Base-by-base conservation (phyloP, 2,797 vertebrate genomes). In the Basileuterus tristriatus region DNA sequence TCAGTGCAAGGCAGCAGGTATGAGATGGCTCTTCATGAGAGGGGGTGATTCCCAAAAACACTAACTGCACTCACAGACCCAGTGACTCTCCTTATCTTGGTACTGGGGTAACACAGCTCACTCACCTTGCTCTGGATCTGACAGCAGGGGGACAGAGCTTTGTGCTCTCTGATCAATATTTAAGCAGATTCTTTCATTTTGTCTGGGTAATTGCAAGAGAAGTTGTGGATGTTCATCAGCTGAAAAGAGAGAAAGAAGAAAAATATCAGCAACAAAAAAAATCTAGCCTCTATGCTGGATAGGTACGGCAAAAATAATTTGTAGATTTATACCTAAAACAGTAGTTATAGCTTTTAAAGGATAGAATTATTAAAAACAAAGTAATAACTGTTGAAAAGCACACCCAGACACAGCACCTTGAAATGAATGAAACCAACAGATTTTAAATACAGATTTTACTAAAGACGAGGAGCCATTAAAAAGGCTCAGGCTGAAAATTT, bases 71-170 rank as follows among this genome's bases (percentile, higher is more conserved):
- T 56, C 37, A 39, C 4, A 84, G 58, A 75, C 13, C 34, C 22
- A 50, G 52, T 7, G 55, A 43, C 29, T 52, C 36, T 64, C 59
- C 37, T 49, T 81, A 7, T 27, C 29, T 58, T 60, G 29, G 15
- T 12, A 6, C 8, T 19, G 23, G 26, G 16, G 6, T 55, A 53
- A 55, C 0, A 0, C 7, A 34, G 30, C 37, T 52, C 21, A 34
- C 96, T 96, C 81, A 99, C 99, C 99, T 98, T 98, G 98, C 69
- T 90, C 83, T 18, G 97, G 95, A 95, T 99, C 99, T 83, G 91
- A 98, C 52, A 99, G 96, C 89, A 99, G 96, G 59, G 93, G 98
- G 49, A 98, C 93, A 85, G 98, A 97, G 20, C 84, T 96, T 80
- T 96, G 97, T 37, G 98, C 91, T 86, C 80, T 97, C 52, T 95